Conservation (phyloP, 2,888 invertebrate species). For the Napeogenes sylphis region DNA sequence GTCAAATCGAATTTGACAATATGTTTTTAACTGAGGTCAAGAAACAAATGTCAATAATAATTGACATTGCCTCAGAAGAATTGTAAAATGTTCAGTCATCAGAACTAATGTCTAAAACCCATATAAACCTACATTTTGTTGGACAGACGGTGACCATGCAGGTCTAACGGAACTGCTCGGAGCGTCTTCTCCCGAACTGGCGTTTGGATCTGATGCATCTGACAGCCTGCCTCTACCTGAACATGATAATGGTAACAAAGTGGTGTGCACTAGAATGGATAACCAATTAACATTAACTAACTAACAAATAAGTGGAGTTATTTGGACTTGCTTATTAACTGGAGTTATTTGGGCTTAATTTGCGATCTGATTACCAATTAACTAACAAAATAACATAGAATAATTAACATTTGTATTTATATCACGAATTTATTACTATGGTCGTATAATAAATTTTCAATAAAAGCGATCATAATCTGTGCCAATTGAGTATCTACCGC, state of each 20-base stretch:
- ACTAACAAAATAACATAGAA: no score
- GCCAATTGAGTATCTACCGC: not conserved
- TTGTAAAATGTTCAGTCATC: no score
- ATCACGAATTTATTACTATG: not conserved
- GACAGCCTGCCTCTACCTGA: conserved; percentile 69
- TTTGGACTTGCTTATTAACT: no score
- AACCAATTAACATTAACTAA: not conserved
- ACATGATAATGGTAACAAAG: conserved; percentile 59
- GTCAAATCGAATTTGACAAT: no score
- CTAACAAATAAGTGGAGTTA: not conserved
- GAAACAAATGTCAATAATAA: no score
- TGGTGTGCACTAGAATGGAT: not conserved
- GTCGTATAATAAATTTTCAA: not conserved
- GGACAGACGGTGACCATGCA: conserved; percentile 61
- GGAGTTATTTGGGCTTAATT: no score
- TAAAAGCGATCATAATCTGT: not conserved
- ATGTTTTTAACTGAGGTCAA: no score
- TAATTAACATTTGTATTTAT: not conserved
- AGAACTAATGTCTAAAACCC: not conserved
- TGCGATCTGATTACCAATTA: no score
- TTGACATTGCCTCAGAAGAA: no score
- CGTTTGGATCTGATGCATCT: conserved; percentile 66
- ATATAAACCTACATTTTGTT: conserved; percentile 9
- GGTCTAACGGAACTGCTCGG: conserved; percentile 63
- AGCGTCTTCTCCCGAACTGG: conserved; percentile 63